phyloP scores from a whole-genome alignment of 2,888 invertebrate species.

The Cinara cedri region DNA sequence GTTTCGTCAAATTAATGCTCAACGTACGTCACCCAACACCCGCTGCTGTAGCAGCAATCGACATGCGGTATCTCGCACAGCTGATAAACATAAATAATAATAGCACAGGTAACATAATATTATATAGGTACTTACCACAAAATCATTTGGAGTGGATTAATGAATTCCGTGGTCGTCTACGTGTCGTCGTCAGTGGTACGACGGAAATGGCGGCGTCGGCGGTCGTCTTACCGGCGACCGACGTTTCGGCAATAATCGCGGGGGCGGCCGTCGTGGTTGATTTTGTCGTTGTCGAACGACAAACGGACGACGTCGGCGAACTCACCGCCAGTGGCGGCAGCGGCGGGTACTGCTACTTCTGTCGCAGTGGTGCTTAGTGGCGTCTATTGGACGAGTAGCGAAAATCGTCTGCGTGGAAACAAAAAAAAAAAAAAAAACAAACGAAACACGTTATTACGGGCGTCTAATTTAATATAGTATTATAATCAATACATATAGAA shows the following conservation, averaged over 20 bases:
- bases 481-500: no score
- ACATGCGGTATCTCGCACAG: no score
- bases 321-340: slow-evolving; percentile 53
- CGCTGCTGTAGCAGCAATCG: no score
- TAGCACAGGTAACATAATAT: background rate
- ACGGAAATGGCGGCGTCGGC: slow-evolving; percentile 8
- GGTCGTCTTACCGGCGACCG: slow-evolving; percentile 49
- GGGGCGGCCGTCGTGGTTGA: slow-evolving; percentile 49
- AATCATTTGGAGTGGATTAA: slow-evolving; percentile 42
- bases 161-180: slow-evolving; percentile 29
- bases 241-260: slow-evolving; percentile 20
- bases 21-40: background rate
- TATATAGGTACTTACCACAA: slow-evolving; percentile 34
- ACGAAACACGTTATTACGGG: background rate
- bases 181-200: slow-evolving; percentile 11
- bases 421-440: background rate
- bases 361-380: slow-evolving; percentile 35
- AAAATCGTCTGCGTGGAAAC: slow-evolving; percentile 29
- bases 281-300: slow-evolving; percentile 50
- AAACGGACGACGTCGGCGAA: slow-evolving; percentile 39
- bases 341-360: slow-evolving; percentile 27
- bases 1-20: background rate
- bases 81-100: no score
- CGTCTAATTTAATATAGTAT: no score
- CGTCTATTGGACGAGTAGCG: slow-evolving; percentile 17